phyloP scores from a whole-genome alignment of 2,113 vertebrate genomes.

The Salminus brasiliensis region DNA sequence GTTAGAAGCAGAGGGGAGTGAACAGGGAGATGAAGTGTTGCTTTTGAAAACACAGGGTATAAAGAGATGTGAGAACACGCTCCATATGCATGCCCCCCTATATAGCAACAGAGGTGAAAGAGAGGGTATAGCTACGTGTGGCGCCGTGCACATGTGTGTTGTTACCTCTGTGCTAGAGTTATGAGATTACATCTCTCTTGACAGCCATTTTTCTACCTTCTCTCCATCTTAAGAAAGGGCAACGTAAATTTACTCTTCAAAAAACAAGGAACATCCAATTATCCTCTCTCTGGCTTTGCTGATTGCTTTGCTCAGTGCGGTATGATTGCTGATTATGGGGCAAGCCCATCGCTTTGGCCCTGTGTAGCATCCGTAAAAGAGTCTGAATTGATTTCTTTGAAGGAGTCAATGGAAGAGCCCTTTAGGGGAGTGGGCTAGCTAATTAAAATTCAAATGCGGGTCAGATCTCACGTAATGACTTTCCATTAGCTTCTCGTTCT shows the following conservation, averaged over 20 bases:
- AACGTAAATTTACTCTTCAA: conserved; percentile 34
- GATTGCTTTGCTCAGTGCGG: conserved; percentile 47
- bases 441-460: conserved; percentile 59
- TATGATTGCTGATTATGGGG: conserved; percentile 47
- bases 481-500: conserved; percentile 45
- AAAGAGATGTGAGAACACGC: conserved; percentile 9
- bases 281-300: conserved; percentile 41
- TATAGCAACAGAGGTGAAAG: conserved; percentile 35
- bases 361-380: conserved; percentile 43
- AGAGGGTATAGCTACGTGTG: background rate
- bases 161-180: background rate
- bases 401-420: conserved; percentile 48
- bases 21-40: conserved; percentile 24
- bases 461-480: conserved; percentile 54
- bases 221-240: conserved; percentile 29
- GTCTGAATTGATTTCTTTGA: conserved; percentile 52
- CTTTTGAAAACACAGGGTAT: conserved; percentile 30
- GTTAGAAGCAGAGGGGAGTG: conserved; percentile 13
- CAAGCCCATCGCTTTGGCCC: conserved; percentile 28
- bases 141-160: too few relatives aligned
- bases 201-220: conserved; percentile 31
- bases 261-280: conserved; percentile 47
- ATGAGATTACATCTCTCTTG: conserved; percentile 32
- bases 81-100: conserved; percentile 23
- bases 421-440: conserved; percentile 49